Base-by-base conservation (phyloP, 2,888 invertebrate genomes). In the Acleris holmiana region DNA sequence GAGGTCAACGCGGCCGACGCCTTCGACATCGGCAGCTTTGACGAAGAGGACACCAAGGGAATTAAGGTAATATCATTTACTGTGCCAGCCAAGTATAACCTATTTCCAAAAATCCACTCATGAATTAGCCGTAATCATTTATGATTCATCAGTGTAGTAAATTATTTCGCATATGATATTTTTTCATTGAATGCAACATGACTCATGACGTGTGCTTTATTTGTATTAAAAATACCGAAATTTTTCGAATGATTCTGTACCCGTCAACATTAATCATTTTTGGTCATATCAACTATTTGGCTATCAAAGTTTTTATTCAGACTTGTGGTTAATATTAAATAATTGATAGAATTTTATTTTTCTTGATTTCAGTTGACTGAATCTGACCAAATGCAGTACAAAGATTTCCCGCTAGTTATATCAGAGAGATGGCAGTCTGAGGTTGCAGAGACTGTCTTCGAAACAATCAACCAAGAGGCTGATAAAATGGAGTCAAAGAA, bases 1-100 rank as follows among this genome's bases (percentile, higher is more conserved):
- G 99, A 99, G 89, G 99, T 99, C 29, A 99, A 99, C 90, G 99
- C 99, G 3, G 99, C 99, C 0, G 99, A 99, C 89, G 99, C 99
- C 25, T 99, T 99, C 88, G 99, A 99, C 85, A 99, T 99, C 82
- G 99, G 99, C 70, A 99, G 99, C 72, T 99, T 99, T 89, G 99
- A 99, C 83, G 99, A 99, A 84, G 99, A 99, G 86, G 99, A 99
- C 85, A 99, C 99, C 35, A 99, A 99, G 89, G 99, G 99, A 70
- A 99, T 99, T 78, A 99, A 99, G 94, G 96, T 96, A 79, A 69
- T 7, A 8, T 25, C 41, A 41, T 8, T 35, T 4, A 0, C 13
- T 35, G 35, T 35, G 35, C 35, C 4, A 13, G 35, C 35, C 4
- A 13, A 35, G 13, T 35, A 13, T 13, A 13, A 35, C 0, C 35